Evolutionary conservation across 2,797 vertebrate genomes (phyloP).

Genomic region (Typhlichthys eigenmanni): DNA sequence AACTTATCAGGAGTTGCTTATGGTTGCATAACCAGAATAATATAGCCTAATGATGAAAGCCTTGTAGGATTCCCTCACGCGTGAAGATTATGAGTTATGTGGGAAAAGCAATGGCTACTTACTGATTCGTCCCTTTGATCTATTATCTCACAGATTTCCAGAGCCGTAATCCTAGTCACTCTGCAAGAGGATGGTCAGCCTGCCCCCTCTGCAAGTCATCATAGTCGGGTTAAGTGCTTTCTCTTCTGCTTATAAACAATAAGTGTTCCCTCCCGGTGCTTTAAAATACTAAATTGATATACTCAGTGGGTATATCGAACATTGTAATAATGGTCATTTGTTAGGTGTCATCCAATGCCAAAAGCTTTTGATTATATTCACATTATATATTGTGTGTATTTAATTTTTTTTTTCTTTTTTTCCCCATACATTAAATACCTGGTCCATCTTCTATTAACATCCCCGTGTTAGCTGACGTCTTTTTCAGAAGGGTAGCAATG

Average conservation of each 20-base stretch:
- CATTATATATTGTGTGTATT: too few species aligned
- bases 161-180: slow-evolving; percentile 71
- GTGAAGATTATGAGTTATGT: slow-evolving; percentile 59
- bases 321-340: too few species aligned
- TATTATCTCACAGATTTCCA: slow-evolving; percentile 79
- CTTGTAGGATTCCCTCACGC: slow-evolving; percentile 58
- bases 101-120: slow-evolving; percentile 60
- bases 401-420: too few species aligned
- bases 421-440: neutral
- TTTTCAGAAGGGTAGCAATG: slow-evolving; percentile 43
- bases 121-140: slow-evolving; percentile 74
- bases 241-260: slow-evolving; percentile 33
- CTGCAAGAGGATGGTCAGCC: slow-evolving; percentile 52
- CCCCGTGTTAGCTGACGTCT: slow-evolving; percentile 7
- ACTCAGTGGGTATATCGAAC: neutral
- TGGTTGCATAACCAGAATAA: slow-evolving; percentile 28
- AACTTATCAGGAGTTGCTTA: slow-evolving; percentile 7
- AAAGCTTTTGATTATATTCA: too few species aligned
- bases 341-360: too few species aligned
- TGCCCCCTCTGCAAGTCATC: slow-evolving; percentile 47
- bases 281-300: neutral
- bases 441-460: neutral
- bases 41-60: slow-evolving; percentile 29
- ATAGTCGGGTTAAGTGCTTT: slow-evolving; percentile 51
- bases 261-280: slow-evolving; percentile 1